Percentiles rank a stretch among this genome's conserved stretches.
phyloP scores from a whole-genome alignment of 2,888 invertebrate species.

The Galerucella calmariensis region DNA sequence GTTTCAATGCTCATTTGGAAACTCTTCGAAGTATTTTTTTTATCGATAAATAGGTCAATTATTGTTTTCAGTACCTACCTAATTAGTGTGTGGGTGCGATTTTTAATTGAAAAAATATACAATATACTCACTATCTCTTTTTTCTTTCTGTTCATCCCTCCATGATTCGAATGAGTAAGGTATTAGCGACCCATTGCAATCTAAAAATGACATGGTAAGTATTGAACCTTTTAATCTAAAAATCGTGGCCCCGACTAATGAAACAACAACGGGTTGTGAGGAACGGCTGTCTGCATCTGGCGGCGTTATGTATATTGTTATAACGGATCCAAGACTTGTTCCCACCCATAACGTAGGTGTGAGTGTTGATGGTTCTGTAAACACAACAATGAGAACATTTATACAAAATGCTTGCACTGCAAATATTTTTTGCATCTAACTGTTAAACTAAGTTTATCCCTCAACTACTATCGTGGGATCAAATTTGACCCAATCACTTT shows the following conservation, averaged over 20 bases:
- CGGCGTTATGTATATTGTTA: conserved; percentile 90
- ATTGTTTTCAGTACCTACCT: too few species aligned
- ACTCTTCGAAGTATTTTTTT: too few species aligned
- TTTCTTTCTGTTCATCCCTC: conserved; percentile 86
- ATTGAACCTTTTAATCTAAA: conserved; percentile 97
- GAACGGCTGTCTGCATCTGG: conserved; percentile 83
- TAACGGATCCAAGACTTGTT: conserved; percentile 94
- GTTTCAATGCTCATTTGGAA: too few species aligned
- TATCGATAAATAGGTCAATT: too few species aligned
- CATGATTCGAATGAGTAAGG: conserved; percentile 92
- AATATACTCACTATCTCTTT: conserved; percentile 60
- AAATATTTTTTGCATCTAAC: too few species aligned
- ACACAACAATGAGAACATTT: conserved; percentile 30
- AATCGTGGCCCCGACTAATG: conserved; percentile 95
- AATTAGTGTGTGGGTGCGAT: too few species aligned
- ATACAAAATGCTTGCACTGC: too few species aligned
- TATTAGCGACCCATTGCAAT: conserved; percentile 92
- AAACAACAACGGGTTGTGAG: conserved; percentile 87
- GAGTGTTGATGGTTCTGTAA: conserved; percentile 82
- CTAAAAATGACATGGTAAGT: conserved; percentile 93
- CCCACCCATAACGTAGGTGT: conserved; percentile 97
- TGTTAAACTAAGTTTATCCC: too few species aligned
- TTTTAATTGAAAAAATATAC: not conserved
- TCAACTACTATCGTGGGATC: too few species aligned
- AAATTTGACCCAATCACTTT: too few species aligned